Base-by-base conservation (phyloP, 2,113 vertebrate species). In the Galemys pyrenaicus region DNA sequence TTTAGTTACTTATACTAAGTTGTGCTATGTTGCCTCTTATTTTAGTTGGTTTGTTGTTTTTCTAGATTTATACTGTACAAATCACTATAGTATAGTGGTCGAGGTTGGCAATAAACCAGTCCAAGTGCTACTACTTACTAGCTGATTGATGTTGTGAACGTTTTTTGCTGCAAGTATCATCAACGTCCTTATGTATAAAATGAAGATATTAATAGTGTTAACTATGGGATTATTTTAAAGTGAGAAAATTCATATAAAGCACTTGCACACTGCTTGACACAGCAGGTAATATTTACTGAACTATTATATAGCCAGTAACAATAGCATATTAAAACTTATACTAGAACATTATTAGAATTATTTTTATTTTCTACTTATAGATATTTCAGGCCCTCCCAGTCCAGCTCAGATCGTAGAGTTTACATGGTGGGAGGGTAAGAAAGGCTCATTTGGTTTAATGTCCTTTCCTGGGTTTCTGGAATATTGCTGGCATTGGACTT, bases 291-390 rank as follows among this genome's bases (percentile, higher is more conserved):
- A 56, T 80, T 80, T 91, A 37, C 12, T n/a, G 5, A 70, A 15
- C 9, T 68, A 26, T 54, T 83, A 58, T 58, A 16, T 92, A 74
- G 65, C 32, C 81, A 68, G 87, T 80, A 70, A 94, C 51, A 91
- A 62, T 62, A 67, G n/a, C 54, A 60, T 73, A 85, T 77, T 88
- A 95, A 9, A 84, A 37, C 16, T 56, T 62, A 44, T 37, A 84
- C 79, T 35, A 60, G 54, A 9, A 32, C 9, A 46, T 82, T 41
- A 39, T 81, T 65, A 73, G 87, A 49, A 58, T 78, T 73, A 51
- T 89, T 81, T 89, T 62, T 89, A 60, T 95, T 87, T 82, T 46
- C 10, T 15, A 30, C 2, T 41, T 70, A 32, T 73, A 30, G 12
- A 20, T 71, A 54, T 70, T 83, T 88, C 17, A 84, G 70, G 68